Base-by-base conservation (phyloP, 2,797 vertebrate genomes). In the Leucoraja ocellata region DNA sequence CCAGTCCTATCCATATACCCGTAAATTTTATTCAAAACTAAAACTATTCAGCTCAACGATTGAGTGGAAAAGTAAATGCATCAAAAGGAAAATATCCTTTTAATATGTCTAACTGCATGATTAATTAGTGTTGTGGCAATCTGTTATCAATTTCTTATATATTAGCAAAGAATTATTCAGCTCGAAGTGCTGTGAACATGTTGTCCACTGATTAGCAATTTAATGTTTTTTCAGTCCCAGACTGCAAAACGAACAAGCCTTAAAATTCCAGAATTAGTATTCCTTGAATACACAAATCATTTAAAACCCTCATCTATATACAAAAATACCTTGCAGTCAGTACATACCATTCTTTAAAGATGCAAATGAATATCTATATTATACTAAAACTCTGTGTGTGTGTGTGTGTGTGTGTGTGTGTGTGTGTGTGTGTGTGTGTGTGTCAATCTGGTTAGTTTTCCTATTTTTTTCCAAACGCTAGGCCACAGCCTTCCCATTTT, bases 31-130 rank as follows among this genome's bases (percentile, higher is more conserved):
- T 0, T 46, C 46, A 46, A 46, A 46, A 46, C 46, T 46, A 46
- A 46, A 46, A 46, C 46, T 46, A 46, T 46, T 46, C 46, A 46
- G 46, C 46, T 46, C 46, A 46, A 46, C 46, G 4, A 46, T 13
- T 3, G 1, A 32, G 28, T 88, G 84, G 63, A 0, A 32, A 58
- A 36, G 13, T 5, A 65, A 46, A 3, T 86, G 74, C 79, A 84
- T 95, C 95, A 94, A 94, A 94, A 94, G 94, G 95, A 94, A 94
- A 94, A 54, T 58, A 95, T 94, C 94, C 94, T 94, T 95, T 95
- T 95, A 95, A 93, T 94, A 94, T 94, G 95, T 94, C 93, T 95
- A 96, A 95, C 95, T 96, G 95, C 95, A 96, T 96, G 95, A 94
- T 94, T 36, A 68, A 68, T 14, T 68, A 13, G 65, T 68, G 11